Conservation (phyloP, 2,113 vertebrate species). For the Tamias sibiricus region DNA sequence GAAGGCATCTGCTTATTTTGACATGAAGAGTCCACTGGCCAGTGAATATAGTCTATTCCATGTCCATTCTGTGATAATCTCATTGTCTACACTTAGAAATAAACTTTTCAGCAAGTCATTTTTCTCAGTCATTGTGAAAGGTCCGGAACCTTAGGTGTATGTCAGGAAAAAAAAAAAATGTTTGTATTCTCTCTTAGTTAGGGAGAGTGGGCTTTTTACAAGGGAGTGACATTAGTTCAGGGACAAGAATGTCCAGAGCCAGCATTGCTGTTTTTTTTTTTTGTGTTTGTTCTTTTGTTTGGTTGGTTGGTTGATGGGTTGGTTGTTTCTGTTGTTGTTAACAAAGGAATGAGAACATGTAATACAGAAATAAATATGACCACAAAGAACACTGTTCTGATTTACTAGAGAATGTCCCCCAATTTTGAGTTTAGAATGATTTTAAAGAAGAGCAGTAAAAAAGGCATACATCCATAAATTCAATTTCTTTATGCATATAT, state of each 20-base stretch:
- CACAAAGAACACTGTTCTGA: conserved; percentile 51
- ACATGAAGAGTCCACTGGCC: conserved; percentile 64
- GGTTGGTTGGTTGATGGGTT: not conserved
- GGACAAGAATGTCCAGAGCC: conserved; percentile 34
- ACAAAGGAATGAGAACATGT: conserved; percentile 45
- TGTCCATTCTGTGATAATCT: conserved; percentile 77
- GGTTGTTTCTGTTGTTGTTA: conserved; percentile 30
- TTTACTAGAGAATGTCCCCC: conserved; percentile 55
- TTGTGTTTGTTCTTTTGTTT: conserved; percentile 11
- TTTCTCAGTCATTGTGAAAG: conserved; percentile 60
- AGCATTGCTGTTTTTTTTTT: not conserved
- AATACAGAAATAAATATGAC: conserved; percentile 45
- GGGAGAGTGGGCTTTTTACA: not conserved
- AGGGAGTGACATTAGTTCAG: not conserved
- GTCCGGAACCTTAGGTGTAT: conserved; percentile 44
- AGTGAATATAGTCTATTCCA: conserved; percentile 63
- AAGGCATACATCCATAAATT: conserved; percentile 85
- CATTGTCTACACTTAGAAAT: conserved; percentile 81
- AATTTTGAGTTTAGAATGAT: conserved; percentile 37
- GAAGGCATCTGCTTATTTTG: conserved; percentile 41
- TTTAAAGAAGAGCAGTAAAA: conserved; percentile 63
- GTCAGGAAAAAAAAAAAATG: not conserved
- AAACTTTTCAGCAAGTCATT: conserved; percentile 77
- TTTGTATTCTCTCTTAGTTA: not conserved
- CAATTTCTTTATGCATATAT: conserved; percentile 85